Evolutionary conservation across 2,797 vertebrate genomes (phyloP).

Genomic region (Macropodus opercularis): DNA sequence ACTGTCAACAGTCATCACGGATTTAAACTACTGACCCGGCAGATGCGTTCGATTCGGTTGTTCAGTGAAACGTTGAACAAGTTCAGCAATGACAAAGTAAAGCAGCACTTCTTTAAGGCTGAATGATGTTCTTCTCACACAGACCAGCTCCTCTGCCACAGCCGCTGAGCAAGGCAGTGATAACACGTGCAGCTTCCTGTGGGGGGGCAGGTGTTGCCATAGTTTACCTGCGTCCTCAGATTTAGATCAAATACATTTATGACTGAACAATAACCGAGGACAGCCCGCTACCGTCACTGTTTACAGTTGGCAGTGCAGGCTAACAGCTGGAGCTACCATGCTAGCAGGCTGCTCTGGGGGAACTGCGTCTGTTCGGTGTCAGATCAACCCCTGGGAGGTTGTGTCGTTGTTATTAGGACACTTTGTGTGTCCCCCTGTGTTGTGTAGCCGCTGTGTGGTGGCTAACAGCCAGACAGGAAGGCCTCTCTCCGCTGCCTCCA

Average conservation of each 20-base stretch:
- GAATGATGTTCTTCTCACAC: too few species aligned
- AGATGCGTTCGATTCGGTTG: too few species aligned
- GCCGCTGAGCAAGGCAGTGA: background rate
- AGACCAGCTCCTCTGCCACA: background rate
- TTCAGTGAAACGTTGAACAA: too few species aligned
- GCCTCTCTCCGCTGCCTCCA: conserved; percentile 33
- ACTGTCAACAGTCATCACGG: too few species aligned
- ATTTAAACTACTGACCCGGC: too few species aligned
- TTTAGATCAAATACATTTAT: accelerated
- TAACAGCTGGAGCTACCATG: background rate
- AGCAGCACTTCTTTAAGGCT: too few species aligned
- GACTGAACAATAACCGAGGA: accelerated
- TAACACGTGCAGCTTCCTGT: background rate
- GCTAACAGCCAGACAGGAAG: conserved; percentile 35
- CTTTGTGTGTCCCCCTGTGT: background rate
- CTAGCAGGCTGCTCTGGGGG: conserved; percentile 8
- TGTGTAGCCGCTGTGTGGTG: background rate
- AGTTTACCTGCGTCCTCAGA: accelerated
- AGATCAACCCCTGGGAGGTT: too few species aligned
- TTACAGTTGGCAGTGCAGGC: background rate
- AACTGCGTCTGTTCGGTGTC: background rate
- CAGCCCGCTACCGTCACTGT: background rate
- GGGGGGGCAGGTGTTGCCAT: background rate
- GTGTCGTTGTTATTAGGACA: background rate
- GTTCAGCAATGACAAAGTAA: too few species aligned